Conservation (phyloP, 2,113 vertebrate genomes). For the Larimichthys polyactis region DNA sequence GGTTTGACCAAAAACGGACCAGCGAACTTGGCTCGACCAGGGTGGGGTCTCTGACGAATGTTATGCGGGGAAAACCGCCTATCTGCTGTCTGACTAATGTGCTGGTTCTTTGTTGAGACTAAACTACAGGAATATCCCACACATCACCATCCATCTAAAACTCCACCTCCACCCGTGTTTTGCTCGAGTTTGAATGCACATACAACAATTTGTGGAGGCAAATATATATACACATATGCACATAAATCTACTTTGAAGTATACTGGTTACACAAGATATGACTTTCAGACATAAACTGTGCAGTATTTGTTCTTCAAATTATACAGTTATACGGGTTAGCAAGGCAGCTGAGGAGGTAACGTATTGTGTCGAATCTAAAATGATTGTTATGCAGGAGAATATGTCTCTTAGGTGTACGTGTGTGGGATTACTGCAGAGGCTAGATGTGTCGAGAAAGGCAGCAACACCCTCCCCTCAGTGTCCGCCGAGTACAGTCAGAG, state of each 20-base stretch:
- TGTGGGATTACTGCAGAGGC: constrained; percentile 61
- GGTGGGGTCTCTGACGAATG: constrained; percentile 58
- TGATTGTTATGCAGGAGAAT: constrained; percentile 40
- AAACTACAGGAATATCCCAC: constrained; percentile 53
- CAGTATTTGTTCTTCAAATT: constrained; percentile 49
- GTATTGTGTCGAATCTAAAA: constrained; percentile 31
- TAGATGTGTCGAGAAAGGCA: constrained; percentile 48
- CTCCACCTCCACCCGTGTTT: neutral
- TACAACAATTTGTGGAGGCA: constrained; percentile 36
- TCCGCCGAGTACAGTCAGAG: constrained; percentile 54
- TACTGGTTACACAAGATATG: constrained; percentile 51
- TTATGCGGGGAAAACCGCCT: constrained; percentile 32
- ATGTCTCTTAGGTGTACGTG: constrained; percentile 37
- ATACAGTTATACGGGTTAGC: constrained; percentile 41
- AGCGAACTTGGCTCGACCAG: constrained; percentile 56
- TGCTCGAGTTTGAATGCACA: constrained; percentile 21
- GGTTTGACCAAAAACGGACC: constrained; percentile 49
- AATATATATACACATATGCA: constrained; percentile 36
- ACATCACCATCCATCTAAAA: constrained; percentile 49
- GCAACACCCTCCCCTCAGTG: constrained; percentile 43
- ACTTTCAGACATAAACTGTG: constrained; percentile 60
- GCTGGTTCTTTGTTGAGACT: constrained; percentile 43
- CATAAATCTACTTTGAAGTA: constrained; percentile 59
- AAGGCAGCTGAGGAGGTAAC: constrained; percentile 17
- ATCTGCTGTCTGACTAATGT: constrained; percentile 63